These are phyloP conservation scores for Dynastes hyllus DNA, from an alignment of 2,888 invertebrate species.

Conservation along the genomic window DNA sequence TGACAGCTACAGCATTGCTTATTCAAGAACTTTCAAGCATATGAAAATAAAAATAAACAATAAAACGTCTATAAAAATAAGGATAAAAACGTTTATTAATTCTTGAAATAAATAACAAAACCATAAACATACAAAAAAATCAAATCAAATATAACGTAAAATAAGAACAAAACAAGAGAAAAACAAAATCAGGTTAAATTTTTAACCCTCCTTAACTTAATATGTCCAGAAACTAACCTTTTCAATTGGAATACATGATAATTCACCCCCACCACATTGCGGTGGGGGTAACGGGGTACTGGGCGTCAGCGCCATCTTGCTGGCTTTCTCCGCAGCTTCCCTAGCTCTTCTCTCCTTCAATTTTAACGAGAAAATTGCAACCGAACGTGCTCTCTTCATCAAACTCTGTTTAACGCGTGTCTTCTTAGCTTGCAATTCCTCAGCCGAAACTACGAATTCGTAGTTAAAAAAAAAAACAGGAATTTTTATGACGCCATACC, in stretches of 20 bases:
- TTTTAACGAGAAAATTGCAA: constrained; percentile 89
- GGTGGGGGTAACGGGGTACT: constrained; percentile 73
- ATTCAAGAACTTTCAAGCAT: no score
- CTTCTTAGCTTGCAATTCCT: constrained; percentile 79
- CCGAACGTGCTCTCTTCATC: constrained; percentile 88
- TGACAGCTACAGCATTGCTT: no score
- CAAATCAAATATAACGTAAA: no score
- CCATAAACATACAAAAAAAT: no score
- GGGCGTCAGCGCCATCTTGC: constrained; percentile 71
- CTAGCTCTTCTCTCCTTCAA: constrained; percentile 85
- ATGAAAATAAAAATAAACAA: no score
- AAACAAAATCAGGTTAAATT: no score
- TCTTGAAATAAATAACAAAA: no score
- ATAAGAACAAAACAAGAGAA: no score
- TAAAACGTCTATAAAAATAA: no score
- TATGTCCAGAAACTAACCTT: constrained; percentile 70
- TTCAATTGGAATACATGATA: constrained; percentile 90
- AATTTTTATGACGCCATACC: constrained; percentile 58
- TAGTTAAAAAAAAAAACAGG: neutral
- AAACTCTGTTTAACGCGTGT: constrained; percentile 81
- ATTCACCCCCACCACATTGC: constrained; percentile 85
- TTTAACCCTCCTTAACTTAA: neutral
- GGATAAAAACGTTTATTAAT: no score
- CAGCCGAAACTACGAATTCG: constrained; percentile 69
- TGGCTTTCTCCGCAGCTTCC: constrained; percentile 82